Evolutionary conservation across 2,888 invertebrate genomes (phyloP), one percentile per base, ranked within the genome.

Genomic region (Margaritifera margaritifera): DNA sequence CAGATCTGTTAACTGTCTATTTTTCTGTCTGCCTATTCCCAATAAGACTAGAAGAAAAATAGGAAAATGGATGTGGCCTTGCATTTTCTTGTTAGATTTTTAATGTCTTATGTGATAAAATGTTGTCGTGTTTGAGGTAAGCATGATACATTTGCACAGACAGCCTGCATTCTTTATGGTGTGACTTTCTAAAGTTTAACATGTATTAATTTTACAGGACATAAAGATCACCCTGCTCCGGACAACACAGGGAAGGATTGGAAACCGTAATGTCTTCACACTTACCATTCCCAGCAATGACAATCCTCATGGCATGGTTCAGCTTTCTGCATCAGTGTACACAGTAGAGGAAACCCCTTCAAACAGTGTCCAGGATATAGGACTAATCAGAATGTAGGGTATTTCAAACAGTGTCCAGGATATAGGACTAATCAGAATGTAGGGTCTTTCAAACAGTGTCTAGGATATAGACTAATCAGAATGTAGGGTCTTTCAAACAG

Each of bases 241-340:
- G 42, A 86, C 82, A 19, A 83, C 72, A 19, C 82, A 84, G 69
- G 87, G 87, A 24, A 85, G 83, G 18, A 81, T 89, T 55, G 79
- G 79, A 2, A 65, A 64, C 0, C 75, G 75, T 52, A 80, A 74
- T 58, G 75, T 70, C 22, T 86, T 84, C 70, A 78, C 72, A 2
- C 76, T 88, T 25, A 75, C 79, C 56, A 86, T 89, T 52, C 72
- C 74, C 20, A 82, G 88, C 18, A 89, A 88, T 78, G 88, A 88
- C 75, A 86, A 87, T 67, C 88, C 89, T 5, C 85, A 88, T 74
- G 89, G 89, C 0, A 76, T 77, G 15, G 79, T 89, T 6, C 79
- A 85, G 74, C 83, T 89, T 64, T 63, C 75, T 11, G 56, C 67
- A 0, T 62, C 59, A 8, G 55, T 54, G 4, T 87, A 74, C 71